phyloP scores from a whole-genome alignment of 1,140 invertebrate genomes.

The Babylonia areolata region DNA sequence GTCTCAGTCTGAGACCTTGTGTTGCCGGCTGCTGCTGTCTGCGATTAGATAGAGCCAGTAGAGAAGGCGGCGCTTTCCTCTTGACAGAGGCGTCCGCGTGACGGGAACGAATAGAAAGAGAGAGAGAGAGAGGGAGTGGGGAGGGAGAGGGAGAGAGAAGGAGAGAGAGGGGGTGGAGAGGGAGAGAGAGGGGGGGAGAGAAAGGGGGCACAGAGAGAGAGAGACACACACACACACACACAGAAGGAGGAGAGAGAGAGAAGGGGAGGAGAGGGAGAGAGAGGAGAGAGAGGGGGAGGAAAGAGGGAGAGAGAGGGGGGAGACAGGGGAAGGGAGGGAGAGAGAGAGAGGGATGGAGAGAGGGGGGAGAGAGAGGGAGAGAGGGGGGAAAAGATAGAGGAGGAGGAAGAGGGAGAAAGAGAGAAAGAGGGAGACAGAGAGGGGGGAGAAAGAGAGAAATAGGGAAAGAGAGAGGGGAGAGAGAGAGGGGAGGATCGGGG shows the following conservation, averaged over 20 bases:
- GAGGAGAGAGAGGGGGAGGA: background rate
- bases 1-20: too few relatives aligned
- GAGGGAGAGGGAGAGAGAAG: background rate
- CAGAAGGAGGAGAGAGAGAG: background rate
- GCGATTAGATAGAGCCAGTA: too few relatives aligned
- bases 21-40: too few relatives aligned
- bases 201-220: background rate
- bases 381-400: background rate
- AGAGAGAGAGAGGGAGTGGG: slow-evolving; percentile 1
- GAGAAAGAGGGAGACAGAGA: background rate
- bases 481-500: background rate
- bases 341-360: background rate
- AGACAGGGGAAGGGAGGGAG: background rate
- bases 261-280: background rate
- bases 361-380: background rate
- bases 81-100: too few relatives aligned
- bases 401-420: background rate
- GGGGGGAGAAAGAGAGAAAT: background rate
- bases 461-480: background rate
- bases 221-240: background rate
- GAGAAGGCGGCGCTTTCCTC: too few relatives aligned
- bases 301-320: background rate
- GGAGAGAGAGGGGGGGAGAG: background rate
- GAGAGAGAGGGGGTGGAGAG: background rate
- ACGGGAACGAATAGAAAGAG: background rate